Evolutionary conservation across 2,888 invertebrate species (phyloP), one percentile per base, ranked within the genome.

Genomic region (Habroteleia sp.): DNA sequence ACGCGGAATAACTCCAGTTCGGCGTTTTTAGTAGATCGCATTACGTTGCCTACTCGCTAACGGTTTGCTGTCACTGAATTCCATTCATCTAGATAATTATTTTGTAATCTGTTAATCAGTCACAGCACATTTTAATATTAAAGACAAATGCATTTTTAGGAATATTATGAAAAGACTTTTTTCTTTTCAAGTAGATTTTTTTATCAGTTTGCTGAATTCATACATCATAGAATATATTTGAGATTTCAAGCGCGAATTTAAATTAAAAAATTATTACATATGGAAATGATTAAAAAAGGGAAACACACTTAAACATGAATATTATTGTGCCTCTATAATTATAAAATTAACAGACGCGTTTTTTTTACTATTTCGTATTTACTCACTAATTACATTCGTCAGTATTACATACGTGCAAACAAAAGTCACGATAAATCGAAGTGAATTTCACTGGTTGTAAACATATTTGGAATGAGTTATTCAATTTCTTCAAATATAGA

Each of bases 21-120:
- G 78, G 77, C 76, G 63, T 80, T 81, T 81, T 81, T 79, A 79
- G 71, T 75, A 76, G 76, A 71, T 76, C 74, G 60, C 58, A 65
- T 78, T 76, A 77, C 42, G 58, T 76, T 52, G 77, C 52, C 37
- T 31, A 25, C 48, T 14, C 7, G 6, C 13, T 50, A 60, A 20
- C 20, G 25, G n/a, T 50, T 29, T 5, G 20, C 11, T 46, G 17
- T 48, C 13, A 16, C 17, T 27, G 16, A 44, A 29, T 44, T 37
- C n/a, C 23, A 33, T 48, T 37, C 35, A 35, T 50, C 23, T 50
- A 31, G 10, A 37, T 23, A 42, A 50, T 31, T n/a, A 41, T 7
- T 54, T 37, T n/a, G 14, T 16, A 2, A n/a, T 16, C n/a, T n/a
- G 2, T 16, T 37, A 1, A 16, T 16, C n/a, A 37, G 20, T 2